Evolutionary conservation across 2,113 vertebrate genomes (phyloP), one percentile per base, ranked within the genome.

Genomic region (Chascanopsetta lugubris): DNA sequence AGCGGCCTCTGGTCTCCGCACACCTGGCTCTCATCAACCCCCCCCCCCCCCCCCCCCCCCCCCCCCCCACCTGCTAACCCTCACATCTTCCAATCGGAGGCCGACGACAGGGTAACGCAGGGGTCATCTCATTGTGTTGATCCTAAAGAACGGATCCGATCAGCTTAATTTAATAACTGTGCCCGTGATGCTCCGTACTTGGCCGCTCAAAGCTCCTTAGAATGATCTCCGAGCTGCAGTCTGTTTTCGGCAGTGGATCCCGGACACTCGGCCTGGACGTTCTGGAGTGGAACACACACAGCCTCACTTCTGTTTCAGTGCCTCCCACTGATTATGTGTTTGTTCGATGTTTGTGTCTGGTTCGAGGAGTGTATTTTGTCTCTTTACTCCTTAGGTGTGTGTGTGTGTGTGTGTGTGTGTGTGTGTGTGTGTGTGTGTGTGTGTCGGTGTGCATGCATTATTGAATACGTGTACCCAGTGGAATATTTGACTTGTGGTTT

Each of bases 91-190:
- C 65, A 29, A 29, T 74, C 61, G 48, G 42, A 68, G 57, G 68
- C 75, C 71, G 73, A 77, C 68, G 68, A 57, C n/a, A 4, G 69
- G 84, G 80, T 87, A 50, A 83, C 6, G 36, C 6, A 55, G 40
- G 75, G 85, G 88, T 89, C 82, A 79, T 32, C 12, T 12, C 75
- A 76, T 79, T 72, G 80, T 83, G 77, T 69, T 88, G 84, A 87
- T 87, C 80, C 74, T 15, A 32, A 58, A 66, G 69, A 82, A 82
- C 75, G 59, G 82, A 83, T 85, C 84, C 69, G 85, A 85, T 85
- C 54, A 66, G 77, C 79, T 82, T 89, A 83, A 83, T 88, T 86
- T 84, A 72, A 82, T 83, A 83, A 83, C 73, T 82, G 75, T 80
- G 53, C 66, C 77, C 68, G 47, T 53, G 71, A 82, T 80, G 64